phyloP scores from a whole-genome alignment of 1,140 invertebrate genomes.

The Cecropterus lyciades region DNA sequence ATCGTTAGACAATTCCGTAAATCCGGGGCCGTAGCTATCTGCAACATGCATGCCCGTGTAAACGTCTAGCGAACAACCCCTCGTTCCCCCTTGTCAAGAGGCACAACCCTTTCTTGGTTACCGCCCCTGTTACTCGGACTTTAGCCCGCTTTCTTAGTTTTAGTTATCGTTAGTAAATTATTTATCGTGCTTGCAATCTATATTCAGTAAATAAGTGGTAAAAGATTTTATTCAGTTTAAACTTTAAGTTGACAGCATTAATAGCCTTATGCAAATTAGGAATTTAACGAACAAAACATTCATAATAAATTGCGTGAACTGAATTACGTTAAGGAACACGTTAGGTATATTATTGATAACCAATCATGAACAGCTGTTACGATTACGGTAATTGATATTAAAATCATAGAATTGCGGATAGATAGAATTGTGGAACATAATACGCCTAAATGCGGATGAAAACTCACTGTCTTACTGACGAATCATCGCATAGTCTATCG shows the following conservation, averaged over 20 bases:
- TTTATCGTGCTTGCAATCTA: background rate
- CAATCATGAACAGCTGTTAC: slow-evolving; percentile 3
- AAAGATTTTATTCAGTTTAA: no score
- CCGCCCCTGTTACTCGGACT: slow-evolving; percentile 24
- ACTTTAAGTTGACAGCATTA: no score
- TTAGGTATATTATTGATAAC: background rate
- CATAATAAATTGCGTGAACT: no score
- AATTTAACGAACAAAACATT: no score
- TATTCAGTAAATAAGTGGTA: background rate
- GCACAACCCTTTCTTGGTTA: slow-evolving; percentile 71
- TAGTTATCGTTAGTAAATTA: background rate
- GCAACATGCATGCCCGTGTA: slow-evolving; percentile 50
- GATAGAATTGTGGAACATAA: no score
- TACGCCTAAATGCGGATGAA: no score
- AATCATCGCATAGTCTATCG: no score
- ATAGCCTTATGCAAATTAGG: no score
- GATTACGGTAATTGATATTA: background rate
- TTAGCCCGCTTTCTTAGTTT: background rate
- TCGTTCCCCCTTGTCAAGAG: slow-evolving; percentile 69
- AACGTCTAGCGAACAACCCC: slow-evolving; percentile 56
- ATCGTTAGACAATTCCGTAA: slow-evolving; percentile 5
- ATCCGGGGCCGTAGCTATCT: slow-evolving; percentile 12
- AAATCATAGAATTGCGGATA: background rate
- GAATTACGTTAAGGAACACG: background rate
- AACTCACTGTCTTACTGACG: no score